These are phyloP conservation scores for Geopemphigus sp. DNA, from an alignment of 1,140 invertebrate species.

Conservation along the genomic window DNA sequence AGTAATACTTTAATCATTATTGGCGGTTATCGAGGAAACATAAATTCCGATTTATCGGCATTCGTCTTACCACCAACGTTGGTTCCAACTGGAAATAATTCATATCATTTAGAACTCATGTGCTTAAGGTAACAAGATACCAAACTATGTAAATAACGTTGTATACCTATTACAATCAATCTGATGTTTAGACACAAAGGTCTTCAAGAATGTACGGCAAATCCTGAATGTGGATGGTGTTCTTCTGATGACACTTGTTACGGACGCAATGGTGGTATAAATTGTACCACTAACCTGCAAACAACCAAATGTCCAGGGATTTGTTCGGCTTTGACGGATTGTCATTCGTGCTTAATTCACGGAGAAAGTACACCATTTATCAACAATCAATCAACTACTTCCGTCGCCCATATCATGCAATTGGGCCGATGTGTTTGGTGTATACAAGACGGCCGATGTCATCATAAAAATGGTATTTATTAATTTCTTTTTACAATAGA, in stretches of 20 bases:
- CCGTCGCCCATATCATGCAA: conserved; percentile 71
- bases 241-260: conserved; percentile 79
- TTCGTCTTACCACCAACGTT: conserved; percentile 75
- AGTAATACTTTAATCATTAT: conserved; percentile 81
- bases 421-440: conserved; percentile 86
- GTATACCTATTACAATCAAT: conserved; percentile 1
- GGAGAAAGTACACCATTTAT: conserved; percentile 57
- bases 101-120: conserved; percentile 67
- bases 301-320: conserved; percentile 78
- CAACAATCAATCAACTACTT: conserved; percentile 57
- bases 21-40: conserved; percentile 90
- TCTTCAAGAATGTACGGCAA: conserved; percentile 75
- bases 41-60: conserved; percentile 76
- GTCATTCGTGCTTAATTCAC: conserved; percentile 82
- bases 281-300: conserved; percentile 84
- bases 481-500: not conserved
- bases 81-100: conserved; percentile 63
- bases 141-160: not conserved
- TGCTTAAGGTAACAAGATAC: conserved; percentile 56
- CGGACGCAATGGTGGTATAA: conserved; percentile 75
- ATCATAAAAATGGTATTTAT: conserved; percentile 67
- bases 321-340: conserved; percentile 81
- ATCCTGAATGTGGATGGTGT: conserved; percentile 94
- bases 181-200: conserved; percentile 63
- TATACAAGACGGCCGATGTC: conserved; percentile 86